phyloP scores from a whole-genome alignment of 2,797 vertebrate species.

The Eupleurogrammus muticus region DNA sequence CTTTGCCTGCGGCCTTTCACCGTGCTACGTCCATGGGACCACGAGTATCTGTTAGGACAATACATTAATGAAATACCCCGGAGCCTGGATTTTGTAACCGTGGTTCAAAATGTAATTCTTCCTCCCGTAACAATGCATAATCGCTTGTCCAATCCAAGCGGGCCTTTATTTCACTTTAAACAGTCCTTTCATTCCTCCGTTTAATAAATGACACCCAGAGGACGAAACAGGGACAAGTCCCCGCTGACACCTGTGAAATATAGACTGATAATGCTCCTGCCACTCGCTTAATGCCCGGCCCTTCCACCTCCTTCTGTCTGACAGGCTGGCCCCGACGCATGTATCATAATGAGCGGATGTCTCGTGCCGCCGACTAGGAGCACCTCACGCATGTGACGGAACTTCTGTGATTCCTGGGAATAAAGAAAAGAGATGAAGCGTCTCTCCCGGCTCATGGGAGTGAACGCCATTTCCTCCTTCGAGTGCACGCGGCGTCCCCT shows the following conservation, averaged over 20 bases:
- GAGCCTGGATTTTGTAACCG: slow-evolving; percentile 29
- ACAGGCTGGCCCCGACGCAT: slow-evolving; percentile 59
- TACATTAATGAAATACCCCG: slow-evolving; percentile 43
- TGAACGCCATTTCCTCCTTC: slow-evolving; percentile 23
- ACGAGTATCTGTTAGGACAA: slow-evolving; percentile 38
- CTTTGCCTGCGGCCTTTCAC: background rate
- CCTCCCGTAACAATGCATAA: slow-evolving; percentile 48
- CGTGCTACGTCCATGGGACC: slow-evolving; percentile 14
- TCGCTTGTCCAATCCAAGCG: slow-evolving; percentile 55
- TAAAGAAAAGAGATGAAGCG: slow-evolving; percentile 39
- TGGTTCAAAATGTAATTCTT: slow-evolving; percentile 56
- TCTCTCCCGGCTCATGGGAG: slow-evolving; percentile 25
- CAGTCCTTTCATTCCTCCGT: slow-evolving; percentile 68
- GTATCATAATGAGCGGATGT: slow-evolving; percentile 71
- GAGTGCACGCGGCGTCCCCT: background rate
- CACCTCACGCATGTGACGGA: slow-evolving; percentile 51
- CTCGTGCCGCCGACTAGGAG: slow-evolving; percentile 59
- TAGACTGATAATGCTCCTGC: slow-evolving; percentile 75
- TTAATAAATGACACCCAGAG: slow-evolving; percentile 79
- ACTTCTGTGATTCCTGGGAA: slow-evolving; percentile 48
- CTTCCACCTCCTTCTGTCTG: slow-evolving; percentile 56
- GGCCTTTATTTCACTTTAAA: slow-evolving; percentile 61
- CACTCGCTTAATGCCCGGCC: slow-evolving; percentile 60
- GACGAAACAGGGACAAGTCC: slow-evolving; percentile 73
- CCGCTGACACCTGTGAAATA: slow-evolving; percentile 72